phyloP scores from a whole-genome alignment of 2,113 vertebrate species.

The Gobius niger region DNA sequence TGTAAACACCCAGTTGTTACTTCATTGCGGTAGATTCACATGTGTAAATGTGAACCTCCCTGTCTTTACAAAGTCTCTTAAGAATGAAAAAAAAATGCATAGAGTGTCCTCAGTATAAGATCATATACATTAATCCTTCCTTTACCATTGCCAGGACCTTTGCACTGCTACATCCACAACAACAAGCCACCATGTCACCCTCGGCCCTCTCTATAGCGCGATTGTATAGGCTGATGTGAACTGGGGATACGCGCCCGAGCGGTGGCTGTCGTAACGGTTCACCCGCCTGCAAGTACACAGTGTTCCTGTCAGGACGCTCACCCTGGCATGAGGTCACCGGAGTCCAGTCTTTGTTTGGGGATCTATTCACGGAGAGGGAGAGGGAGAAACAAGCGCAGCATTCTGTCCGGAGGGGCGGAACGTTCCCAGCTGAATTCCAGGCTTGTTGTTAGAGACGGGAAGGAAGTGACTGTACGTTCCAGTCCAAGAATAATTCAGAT shows the following conservation, averaged over 20 bases:
- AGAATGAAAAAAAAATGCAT: too few relatives aligned
- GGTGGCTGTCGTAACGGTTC: constrained; percentile 9
- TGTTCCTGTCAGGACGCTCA: constrained; percentile 38
- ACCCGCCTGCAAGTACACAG: constrained; percentile 18
- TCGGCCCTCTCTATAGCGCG: neutral
- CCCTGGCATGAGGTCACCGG: constrained; percentile 16
- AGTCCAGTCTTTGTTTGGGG: constrained; percentile 37
- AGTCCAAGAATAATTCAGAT: constrained; percentile 39
- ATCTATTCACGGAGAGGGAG: constrained; percentile 11
- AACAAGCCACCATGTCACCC: neutral
- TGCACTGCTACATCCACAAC: too few relatives aligned
- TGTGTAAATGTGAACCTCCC: too few relatives aligned
- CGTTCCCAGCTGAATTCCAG: constrained; percentile 39
- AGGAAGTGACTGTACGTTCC: constrained; percentile 43
- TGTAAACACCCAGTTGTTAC: too few relatives aligned
- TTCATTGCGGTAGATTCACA: too few relatives aligned
- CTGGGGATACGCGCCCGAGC: constrained; percentile 2
- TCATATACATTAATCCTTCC: too few relatives aligned
- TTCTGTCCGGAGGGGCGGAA: constrained; percentile 22
- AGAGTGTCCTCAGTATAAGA: too few relatives aligned
- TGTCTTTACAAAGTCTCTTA: too few relatives aligned
- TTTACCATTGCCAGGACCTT: too few relatives aligned
- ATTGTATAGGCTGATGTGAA: constrained; percentile 1
- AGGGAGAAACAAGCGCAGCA: constrained; percentile 13
- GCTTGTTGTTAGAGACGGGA: constrained; percentile 29